Evolutionary conservation across 37 sponge, comb jelly and placozoan genomes (phyloP).

Genomic region (Chondrosia reniformis): DNA sequence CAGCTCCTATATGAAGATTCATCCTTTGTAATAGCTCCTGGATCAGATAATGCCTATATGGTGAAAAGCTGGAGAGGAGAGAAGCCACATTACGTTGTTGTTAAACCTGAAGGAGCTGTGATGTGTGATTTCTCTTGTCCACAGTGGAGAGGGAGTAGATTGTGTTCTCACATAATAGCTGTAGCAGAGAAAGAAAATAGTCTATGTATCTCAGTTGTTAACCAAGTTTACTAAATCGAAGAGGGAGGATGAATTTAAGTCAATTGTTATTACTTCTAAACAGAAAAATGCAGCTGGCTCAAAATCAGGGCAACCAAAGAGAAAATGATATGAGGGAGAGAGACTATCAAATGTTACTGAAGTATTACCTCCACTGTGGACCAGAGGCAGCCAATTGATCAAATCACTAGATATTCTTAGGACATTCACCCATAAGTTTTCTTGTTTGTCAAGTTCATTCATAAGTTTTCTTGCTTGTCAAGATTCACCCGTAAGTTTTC

Average conservation of each 20-base stretch:
- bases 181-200: not conserved
- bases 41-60: not conserved
- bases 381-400: too few species aligned
- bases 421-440: too few species aligned
- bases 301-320: not conserved
- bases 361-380: too few species aligned
- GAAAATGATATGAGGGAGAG: not conserved
- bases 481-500: too few species aligned
- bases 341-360: too few species aligned
- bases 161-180: not conserved
- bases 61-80: not conserved
- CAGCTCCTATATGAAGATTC: not conserved
- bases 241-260: not conserved
- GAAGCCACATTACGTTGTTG: not conserved
- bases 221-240: not conserved
- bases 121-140: not conserved
- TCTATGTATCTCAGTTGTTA: not conserved
- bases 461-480: too few species aligned
- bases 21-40: not conserved
- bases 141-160: not conserved
- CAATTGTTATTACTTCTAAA: not conserved
- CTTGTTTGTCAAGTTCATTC: too few species aligned
- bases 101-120: not conserved
- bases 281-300: not conserved
- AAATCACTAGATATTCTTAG: too few species aligned